Evolutionary conservation across 2,888 invertebrate genomes (phyloP).

Genomic region (Sesia bembeciformis): DNA sequence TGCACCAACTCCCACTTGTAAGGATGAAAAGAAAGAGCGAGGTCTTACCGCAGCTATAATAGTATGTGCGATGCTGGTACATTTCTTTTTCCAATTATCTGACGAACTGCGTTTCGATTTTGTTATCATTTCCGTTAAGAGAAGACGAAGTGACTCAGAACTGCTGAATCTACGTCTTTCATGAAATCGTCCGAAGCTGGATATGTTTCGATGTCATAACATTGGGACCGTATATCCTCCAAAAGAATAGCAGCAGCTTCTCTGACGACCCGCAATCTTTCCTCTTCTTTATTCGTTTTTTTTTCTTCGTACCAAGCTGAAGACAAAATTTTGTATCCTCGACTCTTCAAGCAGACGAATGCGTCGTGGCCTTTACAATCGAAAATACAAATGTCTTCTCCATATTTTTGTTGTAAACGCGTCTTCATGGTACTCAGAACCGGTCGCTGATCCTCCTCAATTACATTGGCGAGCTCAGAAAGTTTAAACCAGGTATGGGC

Average conservation of each 20-base stretch:
- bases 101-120: conserved; percentile 12
- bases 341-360: background rate
- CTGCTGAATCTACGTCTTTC: background rate
- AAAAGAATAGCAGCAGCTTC: background rate
- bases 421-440: conserved; percentile 1
- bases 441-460: conserved; percentile 3
- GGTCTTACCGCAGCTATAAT: conserved; percentile 19
- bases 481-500: too few species aligned
- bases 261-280: conserved; percentile 4
- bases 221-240: background rate
- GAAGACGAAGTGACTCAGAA: background rate
- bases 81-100: conserved; percentile 27
- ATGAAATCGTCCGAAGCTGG: background rate
- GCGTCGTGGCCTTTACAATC: conserved; percentile 1
- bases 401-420: conserved; percentile 3
- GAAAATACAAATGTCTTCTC: conserved; percentile 2
- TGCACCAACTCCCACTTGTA: background rate
- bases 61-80: conserved; percentile 26
- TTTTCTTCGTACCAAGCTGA: conserved; percentile 31
- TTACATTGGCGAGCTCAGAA: background rate
- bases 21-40: background rate
- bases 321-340: conserved; percentile 19
- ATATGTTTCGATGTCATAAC: background rate
- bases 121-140: background rate
- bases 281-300: conserved; percentile 24